Evolutionary conservation across 2,888 invertebrate species (phyloP).

Genomic region (Notocelia uddmanniana): DNA sequence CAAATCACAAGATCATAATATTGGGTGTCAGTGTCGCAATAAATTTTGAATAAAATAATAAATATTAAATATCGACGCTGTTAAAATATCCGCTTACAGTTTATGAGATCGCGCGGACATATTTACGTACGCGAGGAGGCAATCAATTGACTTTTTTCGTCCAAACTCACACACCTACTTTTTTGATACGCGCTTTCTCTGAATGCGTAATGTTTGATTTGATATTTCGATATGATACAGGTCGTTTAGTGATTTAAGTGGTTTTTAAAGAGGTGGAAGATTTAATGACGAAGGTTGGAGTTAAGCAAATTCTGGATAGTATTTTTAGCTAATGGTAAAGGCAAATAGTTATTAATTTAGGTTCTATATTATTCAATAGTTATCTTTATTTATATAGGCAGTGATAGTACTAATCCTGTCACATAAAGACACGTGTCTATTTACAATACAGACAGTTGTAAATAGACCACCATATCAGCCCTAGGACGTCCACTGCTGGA

Average conservation of each 20-base stretch:
- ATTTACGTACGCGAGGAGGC: conserved; percentile 79
- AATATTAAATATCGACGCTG: conserved; percentile 85
- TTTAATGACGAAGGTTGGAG: neutral
- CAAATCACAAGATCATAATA: conserved; percentile 82
- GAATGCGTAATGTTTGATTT: conserved; percentile 59
- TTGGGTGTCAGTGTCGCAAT: conserved; percentile 83
- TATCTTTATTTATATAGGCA: no score
- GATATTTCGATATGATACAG: conserved; percentile 53
- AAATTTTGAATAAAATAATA: conserved; percentile 84
- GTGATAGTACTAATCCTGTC: no score
- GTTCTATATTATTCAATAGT: no score
- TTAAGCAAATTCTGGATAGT: neutral
- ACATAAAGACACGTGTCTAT: no score
- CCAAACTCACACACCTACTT: conserved; percentile 60
- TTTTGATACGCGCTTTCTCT: conserved; percentile 68
- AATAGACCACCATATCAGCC: no score
- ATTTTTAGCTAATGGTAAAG: no score
- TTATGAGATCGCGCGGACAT: conserved; percentile 83
- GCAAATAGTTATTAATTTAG: no score
- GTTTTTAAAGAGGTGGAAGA: conserved; percentile 7
- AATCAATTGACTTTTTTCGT: conserved; percentile 79
- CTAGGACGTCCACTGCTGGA: no score
- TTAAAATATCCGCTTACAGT: conserved; percentile 85
- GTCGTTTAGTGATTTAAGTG: conserved; percentile 27
- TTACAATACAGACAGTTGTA: no score